phyloP scores from a whole-genome alignment of 2,888 invertebrate species.

The Phorcus lineatus region DNA sequence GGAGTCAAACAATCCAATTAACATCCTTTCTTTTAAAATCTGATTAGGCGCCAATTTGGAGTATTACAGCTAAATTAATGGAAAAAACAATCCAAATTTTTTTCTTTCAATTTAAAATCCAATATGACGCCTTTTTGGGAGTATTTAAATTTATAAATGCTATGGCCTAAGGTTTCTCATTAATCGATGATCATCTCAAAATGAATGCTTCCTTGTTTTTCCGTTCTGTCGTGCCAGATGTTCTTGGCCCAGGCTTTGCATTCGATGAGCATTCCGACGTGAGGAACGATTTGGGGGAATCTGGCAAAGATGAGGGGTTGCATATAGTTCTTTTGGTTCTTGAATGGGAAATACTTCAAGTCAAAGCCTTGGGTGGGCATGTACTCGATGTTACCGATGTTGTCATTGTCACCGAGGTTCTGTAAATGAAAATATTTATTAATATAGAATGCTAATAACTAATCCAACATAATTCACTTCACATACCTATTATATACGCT shows the following conservation, averaged over 20 bases:
- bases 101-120: too few species aligned
- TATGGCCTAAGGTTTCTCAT: neutral
- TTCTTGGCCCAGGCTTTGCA: conserved; percentile 77
- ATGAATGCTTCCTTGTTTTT: conserved; percentile 93
- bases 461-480: too few species aligned
- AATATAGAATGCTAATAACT: too few species aligned
- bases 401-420: conserved; percentile 93
- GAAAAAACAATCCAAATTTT: too few species aligned
- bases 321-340: conserved; percentile 75
- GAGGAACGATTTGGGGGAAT: conserved; percentile 73
- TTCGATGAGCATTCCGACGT: conserved; percentile 76
- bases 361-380: conserved; percentile 78
- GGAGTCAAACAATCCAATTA: too few species aligned
- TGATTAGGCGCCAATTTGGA: too few species aligned
- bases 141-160: neutral
- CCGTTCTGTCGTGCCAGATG: conserved; percentile 86
- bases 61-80: too few species aligned
- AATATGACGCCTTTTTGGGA: too few species aligned
- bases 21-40: too few species aligned
- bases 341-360: conserved; percentile 79
- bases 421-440: conserved; percentile 45
- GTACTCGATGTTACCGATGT: conserved; percentile 92
- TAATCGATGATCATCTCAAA: conserved; percentile 96
- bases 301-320: conserved; percentile 76
- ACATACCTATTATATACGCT: too few species aligned